Evolutionary conservation across 2,797 vertebrate genomes (phyloP).

Genomic region (Botia almorhae): DNA sequence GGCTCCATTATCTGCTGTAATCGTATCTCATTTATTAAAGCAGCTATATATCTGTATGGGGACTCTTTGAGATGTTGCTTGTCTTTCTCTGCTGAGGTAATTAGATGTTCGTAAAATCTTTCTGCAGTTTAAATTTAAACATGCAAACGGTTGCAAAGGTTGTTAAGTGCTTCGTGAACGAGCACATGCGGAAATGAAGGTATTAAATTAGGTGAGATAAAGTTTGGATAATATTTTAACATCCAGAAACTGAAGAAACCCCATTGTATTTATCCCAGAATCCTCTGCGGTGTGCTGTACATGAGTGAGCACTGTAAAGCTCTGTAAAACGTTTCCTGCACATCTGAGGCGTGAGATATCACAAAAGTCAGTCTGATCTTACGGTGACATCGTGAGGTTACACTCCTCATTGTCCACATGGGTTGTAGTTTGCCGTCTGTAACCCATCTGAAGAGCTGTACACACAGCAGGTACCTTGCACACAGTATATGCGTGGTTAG

Average conservation of each 20-base stretch:
- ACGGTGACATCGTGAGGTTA: slow-evolving; percentile 20
- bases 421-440: slow-evolving; percentile 29
- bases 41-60: slow-evolving; percentile 16
- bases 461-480: slow-evolving; percentile 17
- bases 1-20: slow-evolving; percentile 1
- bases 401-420: slow-evolving; percentile 25
- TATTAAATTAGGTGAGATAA: too few relatives aligned
- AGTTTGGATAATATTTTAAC: too few relatives aligned
- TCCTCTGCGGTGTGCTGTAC: too few relatives aligned
- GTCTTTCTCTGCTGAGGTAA: not conserved
- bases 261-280: too few relatives aligned
- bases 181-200: too few relatives aligned
- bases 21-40: not conserved
- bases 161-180: too few relatives aligned
- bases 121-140: not conserved
- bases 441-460: slow-evolving; percentile 32
- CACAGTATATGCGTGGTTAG: not conserved
- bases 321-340: too few relatives aligned
- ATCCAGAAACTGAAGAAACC: too few relatives aligned
- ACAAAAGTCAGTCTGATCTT: not conserved
- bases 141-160: too few relatives aligned
- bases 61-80: slow-evolving; percentile 1
- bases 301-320: too few relatives aligned
- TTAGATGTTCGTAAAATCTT: slow-evolving; percentile 12
- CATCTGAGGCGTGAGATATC: not conserved